Conservation (phyloP, 1,140 invertebrate species). For the Plectrocnemia conspersa region DNA sequence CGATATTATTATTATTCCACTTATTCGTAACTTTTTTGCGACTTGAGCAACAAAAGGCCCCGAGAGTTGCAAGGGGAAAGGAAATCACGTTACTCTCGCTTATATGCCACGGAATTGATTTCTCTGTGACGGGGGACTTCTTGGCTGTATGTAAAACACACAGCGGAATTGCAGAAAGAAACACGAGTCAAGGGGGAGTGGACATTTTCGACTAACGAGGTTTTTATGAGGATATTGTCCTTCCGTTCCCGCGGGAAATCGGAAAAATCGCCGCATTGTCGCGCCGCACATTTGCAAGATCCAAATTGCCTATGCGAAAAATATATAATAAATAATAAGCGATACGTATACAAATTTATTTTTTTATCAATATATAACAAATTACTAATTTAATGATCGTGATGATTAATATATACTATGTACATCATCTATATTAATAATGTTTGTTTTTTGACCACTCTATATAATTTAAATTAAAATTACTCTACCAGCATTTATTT, state of each 20-base stretch:
- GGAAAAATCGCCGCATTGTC: too few species aligned
- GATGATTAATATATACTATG: too few species aligned
- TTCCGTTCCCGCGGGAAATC: constrained; percentile 10
- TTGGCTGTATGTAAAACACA: constrained; percentile 2
- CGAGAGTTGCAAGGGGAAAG: background rate
- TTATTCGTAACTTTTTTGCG: constrained; percentile 28
- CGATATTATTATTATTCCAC: constrained; percentile 30
- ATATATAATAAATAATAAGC: too few species aligned
- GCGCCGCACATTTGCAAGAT: too few species aligned
- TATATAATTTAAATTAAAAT: too few species aligned
- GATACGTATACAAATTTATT: too few species aligned
- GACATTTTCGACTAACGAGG: constrained; percentile 13
- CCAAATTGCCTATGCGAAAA: too few species aligned
- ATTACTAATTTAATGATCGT: too few species aligned
- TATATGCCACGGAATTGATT: constrained; percentile 33
- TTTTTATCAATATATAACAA: too few species aligned
- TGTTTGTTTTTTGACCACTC: too few species aligned
- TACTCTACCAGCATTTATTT: too few species aligned
- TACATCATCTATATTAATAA: too few species aligned
- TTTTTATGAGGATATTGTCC: constrained; percentile 26
- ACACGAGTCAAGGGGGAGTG: background rate
- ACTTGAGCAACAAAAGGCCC: constrained; percentile 4
- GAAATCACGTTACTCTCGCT: constrained; percentile 33
- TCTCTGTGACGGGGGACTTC: background rate
- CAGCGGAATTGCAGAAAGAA: background rate